Evolutionary conservation across 92 coral and sea anemone species (phyloP), one percentile per base, ranked within the genome.

Genomic region (Actinostola sp.): DNA sequence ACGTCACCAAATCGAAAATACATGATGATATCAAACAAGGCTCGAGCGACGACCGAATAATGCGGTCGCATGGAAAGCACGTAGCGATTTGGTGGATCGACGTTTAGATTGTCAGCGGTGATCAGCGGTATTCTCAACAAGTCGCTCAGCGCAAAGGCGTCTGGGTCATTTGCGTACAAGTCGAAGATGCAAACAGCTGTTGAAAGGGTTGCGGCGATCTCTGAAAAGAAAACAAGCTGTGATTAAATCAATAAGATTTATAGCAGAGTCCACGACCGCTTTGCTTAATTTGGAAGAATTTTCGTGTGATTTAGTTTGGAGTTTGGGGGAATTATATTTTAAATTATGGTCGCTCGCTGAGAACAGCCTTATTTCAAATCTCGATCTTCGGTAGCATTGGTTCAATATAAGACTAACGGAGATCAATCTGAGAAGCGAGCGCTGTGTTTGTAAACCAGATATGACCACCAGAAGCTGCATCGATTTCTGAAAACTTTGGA

Each of bases 51-150:
- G 43, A 85, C 74, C 19, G 70, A 68, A 55, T 84, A 72, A 6
- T 87, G 76, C 1, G 96, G 96, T 36, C 91, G 82, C 62, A 87
- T 76, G 8, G 96, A 90, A 34, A 80, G 27, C 15, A 69, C 66
- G 49, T 57, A 73, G 23, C 30, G 21, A 64, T 75, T 67, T 15
- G 64, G 72, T 1, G 78, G 43, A 24, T 67, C 72, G 16, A 78
- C 77, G 17, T 32, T 27, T 3, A 83, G 57, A 16, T 82, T 43
- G 52, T 71, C 86, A 9, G 81, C 72, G 23, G 46, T 83, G 75
- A 90, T 45, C 46, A 90, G 79, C 27, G 96, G 96, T 13, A 87
- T 78, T 17, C 75, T 51, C 16, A 90, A 45, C 42, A 87, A 56
- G 36, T 82, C 66, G 41, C 89, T 77, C 43, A 90, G 52, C 44